Base-by-base conservation (phyloP, 2,888 invertebrate species). In the Apantesis nais region DNA sequence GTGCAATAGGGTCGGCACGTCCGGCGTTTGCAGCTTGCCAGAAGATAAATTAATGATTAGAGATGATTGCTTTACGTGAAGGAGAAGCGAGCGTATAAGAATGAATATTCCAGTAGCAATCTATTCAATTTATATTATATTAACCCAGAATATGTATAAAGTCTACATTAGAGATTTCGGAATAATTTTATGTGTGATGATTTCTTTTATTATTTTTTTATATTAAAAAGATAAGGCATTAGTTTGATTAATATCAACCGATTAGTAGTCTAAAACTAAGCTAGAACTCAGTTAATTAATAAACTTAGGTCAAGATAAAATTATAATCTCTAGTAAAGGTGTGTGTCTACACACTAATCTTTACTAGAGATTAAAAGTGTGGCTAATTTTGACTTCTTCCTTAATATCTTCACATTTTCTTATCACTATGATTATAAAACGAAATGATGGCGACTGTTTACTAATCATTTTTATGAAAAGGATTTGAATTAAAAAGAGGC, bases 1-100 rank as follows among this genome's bases (percentile, higher is more conserved):
- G 86, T 82, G 83, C 86, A 88, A 86, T 88, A 88, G 86, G 89
- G 88, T 86, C 87, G 83, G 82, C 84, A 90, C 86, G 87, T 92
- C 92, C 91, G 88, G 81, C 75, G 79, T 82, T 81, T 39, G 62
- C 52, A 67, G 48, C n/a, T 68, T 72, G 73, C 41, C 71, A 75
- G 79, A 76, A 69, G 65, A 81, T 69, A 81, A 86, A 84, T 85
- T 81, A 85, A 82, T 78, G 79, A 77, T 71, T 72, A 67, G 79
- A 80, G 79, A 83, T 73, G 77, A 83, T 82, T 66, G 82, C 76
- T 83, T 83, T 80, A 73, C 63, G 65, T 62, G 66, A 55, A 73
- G 65, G 52, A 70, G 55, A 14, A 67, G 62, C 44, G 64, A 68
- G 52, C 66, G 61, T 63, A 34, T 34, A n/a, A 31, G 62, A 63